Evolutionary conservation across 2,113 vertebrate species (phyloP).

Genomic region (Spilogale gracilis): DNA sequence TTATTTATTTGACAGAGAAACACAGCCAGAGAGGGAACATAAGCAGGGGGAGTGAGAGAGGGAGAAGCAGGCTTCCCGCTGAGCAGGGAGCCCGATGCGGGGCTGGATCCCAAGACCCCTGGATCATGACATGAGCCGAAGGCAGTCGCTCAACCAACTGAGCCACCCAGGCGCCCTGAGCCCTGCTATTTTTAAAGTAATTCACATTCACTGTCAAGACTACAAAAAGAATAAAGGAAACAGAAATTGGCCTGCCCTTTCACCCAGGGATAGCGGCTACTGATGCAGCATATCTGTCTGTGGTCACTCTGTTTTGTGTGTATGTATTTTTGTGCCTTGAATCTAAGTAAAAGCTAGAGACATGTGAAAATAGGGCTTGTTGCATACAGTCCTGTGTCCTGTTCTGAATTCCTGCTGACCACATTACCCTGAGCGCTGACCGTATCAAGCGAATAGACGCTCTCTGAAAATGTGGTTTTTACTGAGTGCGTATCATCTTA

Average conservation of each 20-base stretch:
- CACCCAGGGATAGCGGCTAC: background rate
- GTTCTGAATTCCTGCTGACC: background rate
- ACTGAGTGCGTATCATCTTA: fast-evolving
- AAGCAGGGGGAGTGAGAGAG: no score
- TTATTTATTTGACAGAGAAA: no score
- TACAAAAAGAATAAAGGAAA: background rate
- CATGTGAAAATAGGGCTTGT: fast-evolving
- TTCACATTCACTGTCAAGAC: background rate
- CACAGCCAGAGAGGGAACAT: no score
- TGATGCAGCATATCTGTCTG: background rate
- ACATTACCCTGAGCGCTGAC: fast-evolving
- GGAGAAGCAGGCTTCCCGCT: no score
- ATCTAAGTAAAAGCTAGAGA: fast-evolving
- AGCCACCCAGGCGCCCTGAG: no score
- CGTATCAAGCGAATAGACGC: fast-evolving
- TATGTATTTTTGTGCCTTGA: background rate
- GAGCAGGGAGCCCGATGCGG: no score
- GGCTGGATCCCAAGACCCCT: no score
- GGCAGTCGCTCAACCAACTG: no score
- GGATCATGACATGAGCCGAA: no score
- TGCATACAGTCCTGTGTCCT: fast-evolving
- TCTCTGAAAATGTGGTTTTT: background rate
- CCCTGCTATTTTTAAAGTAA: background rate
- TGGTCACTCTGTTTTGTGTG: fast-evolving
- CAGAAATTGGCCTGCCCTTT: background rate